Base-by-base conservation (phyloP, 2,113 vertebrate species). In the Mormoops blainvillei region DNA sequence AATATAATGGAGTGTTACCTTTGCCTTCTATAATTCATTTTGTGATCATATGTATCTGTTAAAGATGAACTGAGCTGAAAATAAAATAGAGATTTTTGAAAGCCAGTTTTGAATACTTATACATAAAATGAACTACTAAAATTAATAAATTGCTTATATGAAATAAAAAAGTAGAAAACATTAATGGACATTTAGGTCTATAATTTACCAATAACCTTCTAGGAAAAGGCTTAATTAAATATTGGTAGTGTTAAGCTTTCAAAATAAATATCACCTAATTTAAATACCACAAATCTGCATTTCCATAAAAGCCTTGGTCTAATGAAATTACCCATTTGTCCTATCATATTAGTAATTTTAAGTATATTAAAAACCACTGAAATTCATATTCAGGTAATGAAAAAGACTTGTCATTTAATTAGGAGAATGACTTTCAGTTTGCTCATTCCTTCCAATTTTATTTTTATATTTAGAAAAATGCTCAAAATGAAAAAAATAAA, bases 381-480 rank as follows among this genome's bases (percentile, higher is more conserved):
- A 96, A 56, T 22, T 67, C 52, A 86, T 82, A 52, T 82, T 71
- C 80, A 56, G 4, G 13, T 67, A 89, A 45, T 77, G 15, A 52
- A 78, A 91, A 58, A 33, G 18, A 43, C 41, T 92, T 73, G 14
- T 82, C 33, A 87, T 24, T 87, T 24, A n/a, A 31, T 77, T n/a
- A 38, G 14, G 24, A 48, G 74, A 54, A 41, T 54, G 28, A 70
- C 48, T 73, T 4, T 41, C 31, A 15, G 33, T 31, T 91, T 89
- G 38, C 5, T 74, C 26, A 78, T 82, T 86, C 19, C 38, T 88
- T 89, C 45, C 81, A 78, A 78, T 63, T 95, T 86, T 74, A 52
- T 67, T 82, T 96, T 95, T 50, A 95, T 45, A 52, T 71, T 91
- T 89, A 45, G 20, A 74, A 33, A 54, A 83, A 87, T 43, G 80